Evolutionary conservation across 2,113 vertebrate genomes (phyloP), one percentile per base, ranked within the genome.

Genomic region (Brevimyrus niger): DNA sequence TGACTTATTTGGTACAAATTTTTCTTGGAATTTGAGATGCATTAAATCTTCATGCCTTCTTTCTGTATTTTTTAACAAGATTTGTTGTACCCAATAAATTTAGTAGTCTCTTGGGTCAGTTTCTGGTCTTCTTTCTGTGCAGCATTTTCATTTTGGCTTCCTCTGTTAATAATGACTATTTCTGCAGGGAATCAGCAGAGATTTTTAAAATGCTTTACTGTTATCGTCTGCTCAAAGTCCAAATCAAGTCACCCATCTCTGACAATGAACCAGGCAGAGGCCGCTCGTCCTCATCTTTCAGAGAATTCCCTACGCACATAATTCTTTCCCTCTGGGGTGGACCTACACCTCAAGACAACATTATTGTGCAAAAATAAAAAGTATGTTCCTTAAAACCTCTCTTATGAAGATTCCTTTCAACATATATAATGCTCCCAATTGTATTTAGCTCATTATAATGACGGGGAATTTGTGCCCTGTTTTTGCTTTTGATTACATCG

Each of bases 321-420:
- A 50, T 86, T 87, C 48, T 44, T 11, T 42, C 61, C 61, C 85
- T 87, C 58, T 38, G 10, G 27, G 58, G 47, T 50, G 31, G 86
- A 69, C 53, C 89, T 83, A 86, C 2, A 50, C 83, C 65, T 88
- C 69, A 84, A 83, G 50, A 88, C 47, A 61, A 76, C 21, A 5
- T 61, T 19, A 89, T 76, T 31, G 51, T 46, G 15, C 53, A 73
- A 58, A 38, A 88, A 88, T 88, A 80, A 88, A 82, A 27, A 50
- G 58, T n/a, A 3, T 19, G 51, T 82, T 88, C 69, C 50, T 50
- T n/a, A 46, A 58, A 55, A 42, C 6, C 46, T 42, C 47, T 89
- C 58, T 51, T 58, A 19, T 35, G n/a, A 9, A 17, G 86, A 73
- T 85, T 35, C 44, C 27, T 61, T 38, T 87, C 58, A 90, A 13